These are phyloP conservation scores for Parotocinclus haroldoi DNA, from an alignment of 2,797 vertebrate species.

Conservation along the genomic window DNA sequence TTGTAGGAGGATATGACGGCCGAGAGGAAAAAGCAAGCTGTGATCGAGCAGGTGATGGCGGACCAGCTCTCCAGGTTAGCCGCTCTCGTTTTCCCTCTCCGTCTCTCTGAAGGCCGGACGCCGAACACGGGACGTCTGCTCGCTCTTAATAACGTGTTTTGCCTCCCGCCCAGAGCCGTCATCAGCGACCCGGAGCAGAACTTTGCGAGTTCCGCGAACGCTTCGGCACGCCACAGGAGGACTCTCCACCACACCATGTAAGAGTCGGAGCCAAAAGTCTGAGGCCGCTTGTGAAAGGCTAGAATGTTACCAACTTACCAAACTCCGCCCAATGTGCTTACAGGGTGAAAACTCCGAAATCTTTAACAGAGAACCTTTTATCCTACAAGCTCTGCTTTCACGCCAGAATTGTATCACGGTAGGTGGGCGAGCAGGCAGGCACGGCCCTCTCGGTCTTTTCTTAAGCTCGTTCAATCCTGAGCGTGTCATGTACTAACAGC, in stretches of 20 bases:
- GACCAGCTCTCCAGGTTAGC: slow-evolving; percentile 67
- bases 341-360: slow-evolving; percentile 68
- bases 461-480: not conserved
- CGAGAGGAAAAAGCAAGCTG: slow-evolving; percentile 69
- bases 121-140: no score
- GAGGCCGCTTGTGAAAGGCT: not conserved
- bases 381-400: slow-evolving; percentile 74
- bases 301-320: no score
- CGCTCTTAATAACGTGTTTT: not conserved
- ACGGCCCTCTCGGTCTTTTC: slow-evolving; percentile 16
- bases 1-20: slow-evolving; percentile 67
- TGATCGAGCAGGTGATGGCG: slow-evolving; percentile 75
- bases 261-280: slow-evolving; percentile 5
- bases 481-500: slow-evolving; percentile 49
- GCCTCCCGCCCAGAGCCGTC: slow-evolving; percentile 63
- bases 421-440: no score
- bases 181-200: slow-evolving; percentile 79
- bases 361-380: slow-evolving; percentile 74
- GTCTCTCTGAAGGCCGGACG: not conserved
- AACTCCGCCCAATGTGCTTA: no score
- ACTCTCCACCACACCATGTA: slow-evolving; percentile 49
- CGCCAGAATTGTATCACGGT: slow-evolving; percentile 76
- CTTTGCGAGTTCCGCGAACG: slow-evolving; percentile 22
- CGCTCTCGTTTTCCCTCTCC: not conserved
- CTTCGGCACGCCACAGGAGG: slow-evolving; percentile 44